Base-by-base conservation (phyloP, 2,888 invertebrate genomes). In the Megamerina dolium region DNA sequence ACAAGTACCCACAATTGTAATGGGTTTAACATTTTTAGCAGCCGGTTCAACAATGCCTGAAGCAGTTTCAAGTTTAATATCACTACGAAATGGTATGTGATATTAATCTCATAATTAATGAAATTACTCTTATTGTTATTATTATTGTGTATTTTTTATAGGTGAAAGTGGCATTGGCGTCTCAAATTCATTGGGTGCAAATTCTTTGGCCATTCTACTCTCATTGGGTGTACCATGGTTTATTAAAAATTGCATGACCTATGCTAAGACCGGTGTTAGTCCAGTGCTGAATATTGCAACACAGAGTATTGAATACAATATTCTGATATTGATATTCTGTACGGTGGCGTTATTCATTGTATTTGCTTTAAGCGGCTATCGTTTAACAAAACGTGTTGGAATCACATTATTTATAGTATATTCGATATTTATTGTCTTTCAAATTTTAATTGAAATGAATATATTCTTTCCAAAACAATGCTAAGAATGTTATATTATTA, bases 31-130 rank as follows among this genome's bases (percentile, higher is more conserved):
- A 1, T 86, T 94, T 60, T 73, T 93, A 48, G 91, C 93, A 0
- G 88, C 88, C 14, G 94, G 93, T 3, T 90, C 91, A 2, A 89
- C 89, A 56, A 77, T 94, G 56, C 94, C 94, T 0, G 94, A 80
- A 59, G 79, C 79, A 0, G 76, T 77, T 26, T 88, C 92, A 1
- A 88, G 90, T 59, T 80, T 86, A 26, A 87, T 94, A 51, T 87
- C 92, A 62, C 82, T 90, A 2, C 78, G 85, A 60, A 82, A 85
- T 78, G 93, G 92, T 89, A 72, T 53, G 54, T 38, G 16, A 21
- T 2, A 14, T 13, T 20, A 3, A 20, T 2, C 23, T 10, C 12
- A 20, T 19, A 21, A 19, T 34, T 20, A 35, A 20, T 35, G n/a
- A 17, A n/a, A 2, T 3, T 17, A 21, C n/a, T 27, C 13, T 16